Evolutionary conservation across 1,140 invertebrate species (phyloP).

Genomic region (Aphelinus atriplicis): DNA sequence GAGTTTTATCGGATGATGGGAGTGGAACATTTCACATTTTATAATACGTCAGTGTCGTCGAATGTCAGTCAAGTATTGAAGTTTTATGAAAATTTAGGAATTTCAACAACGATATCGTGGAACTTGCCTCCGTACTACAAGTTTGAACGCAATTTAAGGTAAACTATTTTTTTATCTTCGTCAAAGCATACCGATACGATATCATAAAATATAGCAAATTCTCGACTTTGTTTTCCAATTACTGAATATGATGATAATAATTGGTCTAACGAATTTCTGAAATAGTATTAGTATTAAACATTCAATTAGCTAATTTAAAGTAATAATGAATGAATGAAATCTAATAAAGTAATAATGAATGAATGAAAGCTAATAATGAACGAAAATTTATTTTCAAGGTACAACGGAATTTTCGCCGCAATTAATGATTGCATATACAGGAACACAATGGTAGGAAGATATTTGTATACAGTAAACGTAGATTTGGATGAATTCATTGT

Average conservation of each 20-base stretch:
- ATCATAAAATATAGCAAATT: no score
- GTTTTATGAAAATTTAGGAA: slow-evolving; percentile 62
- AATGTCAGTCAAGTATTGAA: slow-evolving; percentile 66
- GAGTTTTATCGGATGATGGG: slow-evolving; percentile 75
- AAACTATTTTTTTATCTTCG: slow-evolving; percentile 35
- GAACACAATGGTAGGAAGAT: slow-evolving; percentile 55
- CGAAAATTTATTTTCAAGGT: slow-evolving; percentile 63
- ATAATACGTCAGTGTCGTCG: slow-evolving; percentile 69
- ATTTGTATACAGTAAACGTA: slow-evolving; percentile 68
- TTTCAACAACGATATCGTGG: slow-evolving; percentile 58
- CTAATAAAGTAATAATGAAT: no score
- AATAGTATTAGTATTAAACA: no score
- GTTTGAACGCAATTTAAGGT: slow-evolving; percentile 50
- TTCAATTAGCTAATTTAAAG: no score
- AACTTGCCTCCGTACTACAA: not conserved
- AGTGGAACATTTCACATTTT: slow-evolving; percentile 73
- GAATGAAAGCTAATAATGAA: no score
- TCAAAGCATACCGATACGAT: no score
- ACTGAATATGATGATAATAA: no score
- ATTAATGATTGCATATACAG: slow-evolving; percentile 74
- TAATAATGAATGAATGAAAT: not conserved
- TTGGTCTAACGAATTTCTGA: no score
- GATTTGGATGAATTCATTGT: slow-evolving; percentile 74
- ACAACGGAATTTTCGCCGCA: slow-evolving; percentile 71
- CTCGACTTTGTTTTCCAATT: no score